Conservation (phyloP, 2,888 invertebrate genomes). For the Philereme vetulata region DNA sequence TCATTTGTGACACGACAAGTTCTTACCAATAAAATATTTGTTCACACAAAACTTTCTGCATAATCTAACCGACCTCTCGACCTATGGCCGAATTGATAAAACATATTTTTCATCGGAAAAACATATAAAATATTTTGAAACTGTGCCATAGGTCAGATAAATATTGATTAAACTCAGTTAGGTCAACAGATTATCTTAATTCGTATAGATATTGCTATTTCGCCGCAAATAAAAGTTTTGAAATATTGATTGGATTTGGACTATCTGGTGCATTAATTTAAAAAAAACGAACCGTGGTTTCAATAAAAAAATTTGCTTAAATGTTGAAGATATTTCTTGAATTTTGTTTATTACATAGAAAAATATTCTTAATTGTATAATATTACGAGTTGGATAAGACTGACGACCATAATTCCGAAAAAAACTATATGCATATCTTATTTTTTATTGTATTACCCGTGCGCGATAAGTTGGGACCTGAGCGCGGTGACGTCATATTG, state of each 20-base stretch:
- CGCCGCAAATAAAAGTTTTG: conserved; percentile 30
- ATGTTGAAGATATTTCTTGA: too few species aligned
- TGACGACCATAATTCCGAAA: too few species aligned
- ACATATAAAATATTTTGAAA: conserved; percentile 58
- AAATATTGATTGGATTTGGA: conserved; percentile 34
- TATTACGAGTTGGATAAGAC: too few species aligned
- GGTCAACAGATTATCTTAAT: conserved; percentile 19
- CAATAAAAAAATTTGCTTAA: too few species aligned
- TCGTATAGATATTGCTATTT: conserved; percentile 17
- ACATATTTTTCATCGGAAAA: conserved; percentile 69
- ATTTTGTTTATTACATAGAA: too few species aligned
- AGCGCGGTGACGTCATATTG: too few species aligned
- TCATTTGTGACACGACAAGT: neutral
- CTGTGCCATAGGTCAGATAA: conserved; percentile 77
- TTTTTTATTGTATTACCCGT: too few species aligned
- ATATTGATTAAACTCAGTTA: conserved; percentile 39
- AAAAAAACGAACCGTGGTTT: neutral
- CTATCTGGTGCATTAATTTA: conserved; percentile 11
- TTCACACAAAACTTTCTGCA: conserved; percentile 17
- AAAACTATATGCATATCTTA: too few species aligned
- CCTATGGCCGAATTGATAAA: conserved; percentile 61
- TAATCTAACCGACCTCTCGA: conserved; percentile 40
- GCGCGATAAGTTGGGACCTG: too few species aligned
- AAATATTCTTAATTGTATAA: too few species aligned
- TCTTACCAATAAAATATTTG: conserved; percentile 15